These are phyloP conservation scores for Ispidina lecontei DNA, from an alignment of 2,797 vertebrate genomes.

Conservation along the genomic window DNA sequence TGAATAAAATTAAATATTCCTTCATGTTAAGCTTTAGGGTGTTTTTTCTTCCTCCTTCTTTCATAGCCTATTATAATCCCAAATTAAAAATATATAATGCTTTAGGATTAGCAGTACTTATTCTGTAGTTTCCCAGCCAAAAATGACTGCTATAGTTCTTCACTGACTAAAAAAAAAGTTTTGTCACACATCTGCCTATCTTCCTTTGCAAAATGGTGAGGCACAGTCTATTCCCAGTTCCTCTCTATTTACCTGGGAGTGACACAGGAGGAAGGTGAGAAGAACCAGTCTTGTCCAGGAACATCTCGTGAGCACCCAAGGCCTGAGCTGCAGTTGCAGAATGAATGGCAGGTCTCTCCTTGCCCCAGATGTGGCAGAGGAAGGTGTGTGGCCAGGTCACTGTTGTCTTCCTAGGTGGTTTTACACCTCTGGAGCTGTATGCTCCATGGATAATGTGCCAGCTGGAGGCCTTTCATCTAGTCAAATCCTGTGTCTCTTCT, in stretches of 20 bases:
- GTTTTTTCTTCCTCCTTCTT: not conserved
- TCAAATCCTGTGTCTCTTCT: not conserved
- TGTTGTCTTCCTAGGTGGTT: not conserved
- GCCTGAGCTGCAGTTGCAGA: accelerated
- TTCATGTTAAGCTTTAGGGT: not conserved
- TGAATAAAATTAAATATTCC: constrained; percentile 53
- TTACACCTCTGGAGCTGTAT: not conserved
- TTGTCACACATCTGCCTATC: not conserved
- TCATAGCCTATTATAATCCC: not conserved
- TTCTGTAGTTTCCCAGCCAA: not conserved
- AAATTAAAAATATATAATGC: not conserved
- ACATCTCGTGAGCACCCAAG: not conserved
- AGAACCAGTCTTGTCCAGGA: not conserved
- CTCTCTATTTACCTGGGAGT: not conserved
- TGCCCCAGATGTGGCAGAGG: not conserved
- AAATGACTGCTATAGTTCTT: not conserved
- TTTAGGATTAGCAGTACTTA: not conserved
- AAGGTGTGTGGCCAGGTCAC: not conserved
- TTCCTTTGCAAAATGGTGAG: not conserved
- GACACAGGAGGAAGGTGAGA: not conserved
- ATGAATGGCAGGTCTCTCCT: not conserved
- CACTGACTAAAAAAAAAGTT: not conserved
- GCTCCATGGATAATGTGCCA: not conserved
- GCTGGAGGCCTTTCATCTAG: not conserved
- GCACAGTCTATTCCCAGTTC: not conserved